Conservation (phyloP, 2,888 invertebrate genomes). For the Parnassius smintheus region DNA sequence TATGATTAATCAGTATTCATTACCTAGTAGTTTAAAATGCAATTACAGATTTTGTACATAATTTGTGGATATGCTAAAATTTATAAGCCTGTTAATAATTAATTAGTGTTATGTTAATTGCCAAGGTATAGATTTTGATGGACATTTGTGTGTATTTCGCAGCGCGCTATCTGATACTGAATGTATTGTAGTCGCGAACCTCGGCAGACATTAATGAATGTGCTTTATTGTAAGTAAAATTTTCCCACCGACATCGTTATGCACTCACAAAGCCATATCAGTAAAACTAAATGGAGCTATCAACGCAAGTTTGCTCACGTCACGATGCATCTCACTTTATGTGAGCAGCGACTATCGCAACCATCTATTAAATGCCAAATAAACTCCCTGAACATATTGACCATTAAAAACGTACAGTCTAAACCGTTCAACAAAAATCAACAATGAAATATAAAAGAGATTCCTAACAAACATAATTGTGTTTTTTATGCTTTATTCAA, state of each 20-base stretch:
- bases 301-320: conserved; percentile 3
- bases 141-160: background rate
- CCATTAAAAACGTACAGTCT: conserved; percentile 43
- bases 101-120: no score
- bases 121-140: background rate
- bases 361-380: background rate
- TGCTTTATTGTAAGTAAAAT: background rate
- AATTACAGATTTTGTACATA: no score
- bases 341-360: background rate
- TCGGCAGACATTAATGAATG: background rate
- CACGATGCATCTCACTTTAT: conserved; percentile 3
- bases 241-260: conserved; percentile 5
- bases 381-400: conserved; percentile 1
- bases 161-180: background rate
- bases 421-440: conserved; percentile 50
- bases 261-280: background rate
- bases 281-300: conserved; percentile 2
- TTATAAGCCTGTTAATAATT: no score
- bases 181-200: background rate
- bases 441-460: conserved; percentile 59
- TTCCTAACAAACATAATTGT: conserved; percentile 77
- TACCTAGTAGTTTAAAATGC: no score
- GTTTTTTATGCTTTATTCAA: conserved; percentile 74
- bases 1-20: no score
- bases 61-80: no score